Percentiles rank a stretch among this genome's conserved stretches.
phyloP scores from a whole-genome alignment of 2,797 vertebrate species.

The Spatula versicolor region DNA sequence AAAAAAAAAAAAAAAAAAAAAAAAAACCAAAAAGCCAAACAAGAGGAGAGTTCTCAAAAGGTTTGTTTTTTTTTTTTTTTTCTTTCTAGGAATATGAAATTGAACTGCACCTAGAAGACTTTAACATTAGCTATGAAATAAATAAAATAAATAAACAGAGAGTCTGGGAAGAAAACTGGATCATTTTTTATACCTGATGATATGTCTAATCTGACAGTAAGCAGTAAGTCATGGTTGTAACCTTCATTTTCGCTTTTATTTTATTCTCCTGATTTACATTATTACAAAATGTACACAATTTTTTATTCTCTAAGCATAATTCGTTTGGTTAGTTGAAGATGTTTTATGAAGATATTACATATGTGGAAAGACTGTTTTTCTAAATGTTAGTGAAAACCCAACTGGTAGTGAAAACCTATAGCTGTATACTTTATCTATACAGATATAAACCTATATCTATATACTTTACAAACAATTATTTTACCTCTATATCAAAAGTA shows the following conservation, averaged over 20 bases:
- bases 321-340: neutral
- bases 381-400: neutral
- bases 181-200: neutral
- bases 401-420: neutral
- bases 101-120: neutral
- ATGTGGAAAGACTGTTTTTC: neutral
- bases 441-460: neutral
- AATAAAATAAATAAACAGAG: conserved; percentile 20
- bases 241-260: conserved; percentile 12
- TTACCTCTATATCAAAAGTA: neutral
- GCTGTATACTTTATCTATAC: too few relatives aligned
- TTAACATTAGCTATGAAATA: neutral
- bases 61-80: neutral
- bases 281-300: neutral
- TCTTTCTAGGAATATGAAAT: neutral
- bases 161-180: neutral
- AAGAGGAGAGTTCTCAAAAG: neutral
- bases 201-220: conserved; percentile 1
- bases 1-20: neutral
- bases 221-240: neutral
- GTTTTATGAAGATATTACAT: neutral
- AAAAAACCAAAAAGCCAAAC: neutral
- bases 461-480: neutral
- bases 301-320: neutral
- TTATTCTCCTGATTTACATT: neutral